phyloP scores from a whole-genome alignment of 2,113 vertebrate genomes.

The Sapajus apella region DNA sequence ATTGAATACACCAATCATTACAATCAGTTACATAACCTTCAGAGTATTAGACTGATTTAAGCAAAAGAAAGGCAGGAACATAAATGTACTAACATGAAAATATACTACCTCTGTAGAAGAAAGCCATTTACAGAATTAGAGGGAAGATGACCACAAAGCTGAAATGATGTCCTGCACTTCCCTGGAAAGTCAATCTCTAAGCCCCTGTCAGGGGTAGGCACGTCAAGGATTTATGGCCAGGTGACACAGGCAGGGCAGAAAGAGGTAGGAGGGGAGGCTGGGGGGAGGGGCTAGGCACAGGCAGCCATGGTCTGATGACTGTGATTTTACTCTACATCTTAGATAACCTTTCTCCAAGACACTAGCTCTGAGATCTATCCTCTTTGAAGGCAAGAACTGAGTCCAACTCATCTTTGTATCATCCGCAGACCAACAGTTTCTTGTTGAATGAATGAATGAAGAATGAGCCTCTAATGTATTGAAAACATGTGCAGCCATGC shows the following conservation, averaged over 20 bases:
- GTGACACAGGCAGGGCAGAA: too few species aligned
- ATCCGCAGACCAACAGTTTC: not conserved
- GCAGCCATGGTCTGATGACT: not conserved
- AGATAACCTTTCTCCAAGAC: not conserved
- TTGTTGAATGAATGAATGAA: not conserved
- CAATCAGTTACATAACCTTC: not conserved
- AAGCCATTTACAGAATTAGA: not conserved
- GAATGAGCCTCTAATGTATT: not conserved
- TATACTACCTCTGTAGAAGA: not conserved
- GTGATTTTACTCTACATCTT: not conserved
- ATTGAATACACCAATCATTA: not conserved
- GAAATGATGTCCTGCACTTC: not conserved
- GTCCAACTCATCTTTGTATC: not conserved
- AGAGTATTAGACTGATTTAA: not conserved
- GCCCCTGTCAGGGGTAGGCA: not conserved
- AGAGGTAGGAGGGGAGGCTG: rapidly evolving
- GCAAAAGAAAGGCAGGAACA: not conserved
- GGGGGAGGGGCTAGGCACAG: not conserved
- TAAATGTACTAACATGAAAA: not conserved
- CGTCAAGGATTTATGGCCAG: not conserved
- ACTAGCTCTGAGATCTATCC: not conserved
- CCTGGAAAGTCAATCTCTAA: not conserved
- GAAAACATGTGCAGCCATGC: not conserved
- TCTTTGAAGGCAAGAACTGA: not conserved
- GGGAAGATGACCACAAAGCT: not conserved